A percentile compares a stretch with the other conserved stretches of the same genome.
phyloP scores from a whole-genome alignment of 2,797 vertebrate species.

The Syngnathus acus region DNA sequence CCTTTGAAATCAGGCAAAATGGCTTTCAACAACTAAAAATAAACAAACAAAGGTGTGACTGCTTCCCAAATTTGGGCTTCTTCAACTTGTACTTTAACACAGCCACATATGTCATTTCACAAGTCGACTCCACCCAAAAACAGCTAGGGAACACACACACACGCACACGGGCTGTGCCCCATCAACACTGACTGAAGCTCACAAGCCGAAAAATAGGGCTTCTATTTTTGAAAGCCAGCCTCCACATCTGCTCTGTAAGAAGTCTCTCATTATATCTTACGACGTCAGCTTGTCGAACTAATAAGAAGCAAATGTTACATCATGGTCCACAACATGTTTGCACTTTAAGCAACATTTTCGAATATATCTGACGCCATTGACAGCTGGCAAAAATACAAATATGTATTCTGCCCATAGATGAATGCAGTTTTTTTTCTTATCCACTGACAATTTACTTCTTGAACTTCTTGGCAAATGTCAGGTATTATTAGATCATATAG shows the following conservation, averaged over 20 bases:
- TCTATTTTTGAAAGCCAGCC: constrained; percentile 46
- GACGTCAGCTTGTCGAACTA: constrained; percentile 26
- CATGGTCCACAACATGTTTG: neutral
- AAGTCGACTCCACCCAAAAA: constrained; percentile 48
- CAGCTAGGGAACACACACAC: constrained; percentile 18
- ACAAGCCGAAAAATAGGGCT: constrained; percentile 22
- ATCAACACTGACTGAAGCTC: constrained; percentile 17
- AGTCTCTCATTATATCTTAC: constrained; percentile 30
- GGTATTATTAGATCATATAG: neutral
- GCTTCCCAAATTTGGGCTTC: constrained; percentile 16
- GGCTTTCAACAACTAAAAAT: no score
- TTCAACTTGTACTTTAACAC: constrained; percentile 45
- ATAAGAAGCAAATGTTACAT: constrained; percentile 8
- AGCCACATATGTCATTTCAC: constrained; percentile 42
- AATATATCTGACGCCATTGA: constrained; percentile 3
- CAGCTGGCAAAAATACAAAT: neutral
- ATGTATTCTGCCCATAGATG: neutral
- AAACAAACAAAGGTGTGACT: constrained; percentile 13
- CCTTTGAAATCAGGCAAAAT: no score
- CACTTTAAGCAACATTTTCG: neutral
- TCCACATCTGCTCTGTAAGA: constrained; percentile 39
- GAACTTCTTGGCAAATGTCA: neutral
- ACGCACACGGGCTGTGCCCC: constrained; percentile 30
- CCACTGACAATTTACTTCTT: neutral
- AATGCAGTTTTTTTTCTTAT: neutral